Conservation (phyloP, 2,797 vertebrate species). For the Limosa lapponica region DNA sequence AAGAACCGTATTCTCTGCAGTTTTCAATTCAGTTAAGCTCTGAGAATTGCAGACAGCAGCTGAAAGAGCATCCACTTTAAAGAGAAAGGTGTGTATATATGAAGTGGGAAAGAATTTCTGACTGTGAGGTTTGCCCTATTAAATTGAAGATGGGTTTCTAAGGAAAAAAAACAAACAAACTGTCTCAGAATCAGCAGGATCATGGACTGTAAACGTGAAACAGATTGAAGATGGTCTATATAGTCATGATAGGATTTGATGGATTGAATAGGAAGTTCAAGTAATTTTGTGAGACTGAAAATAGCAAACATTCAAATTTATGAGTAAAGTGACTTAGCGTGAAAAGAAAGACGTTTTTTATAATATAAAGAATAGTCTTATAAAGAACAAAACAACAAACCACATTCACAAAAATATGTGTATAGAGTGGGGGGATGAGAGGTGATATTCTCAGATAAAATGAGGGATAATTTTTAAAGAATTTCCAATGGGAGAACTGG, state of each 20-base stretch:
- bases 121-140: not conserved
- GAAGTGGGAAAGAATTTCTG: not conserved
- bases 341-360: not conserved
- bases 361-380: not conserved
- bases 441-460: not conserved
- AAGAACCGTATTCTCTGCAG: not conserved
- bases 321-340: fast-evolving
- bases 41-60: not conserved
- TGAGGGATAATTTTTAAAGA: not conserved
- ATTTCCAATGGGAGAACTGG: not conserved
- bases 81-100: not conserved
- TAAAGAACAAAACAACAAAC: not conserved
- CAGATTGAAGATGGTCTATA: not conserved
- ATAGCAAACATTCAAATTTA: not conserved
- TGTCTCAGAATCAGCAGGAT: not conserved
- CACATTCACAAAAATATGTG: not conserved
- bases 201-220: not conserved
- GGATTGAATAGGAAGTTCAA: not conserved
- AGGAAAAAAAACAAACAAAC: not conserved
- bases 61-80: not conserved
- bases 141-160: not conserved
- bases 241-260: not conserved
- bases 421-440: not conserved
- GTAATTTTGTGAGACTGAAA: not conserved
- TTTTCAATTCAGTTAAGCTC: not conserved